These are phyloP conservation scores for Prosapia bicincta DNA, from an alignment of 2,888 invertebrate species.

Conservation along the genomic window DNA sequence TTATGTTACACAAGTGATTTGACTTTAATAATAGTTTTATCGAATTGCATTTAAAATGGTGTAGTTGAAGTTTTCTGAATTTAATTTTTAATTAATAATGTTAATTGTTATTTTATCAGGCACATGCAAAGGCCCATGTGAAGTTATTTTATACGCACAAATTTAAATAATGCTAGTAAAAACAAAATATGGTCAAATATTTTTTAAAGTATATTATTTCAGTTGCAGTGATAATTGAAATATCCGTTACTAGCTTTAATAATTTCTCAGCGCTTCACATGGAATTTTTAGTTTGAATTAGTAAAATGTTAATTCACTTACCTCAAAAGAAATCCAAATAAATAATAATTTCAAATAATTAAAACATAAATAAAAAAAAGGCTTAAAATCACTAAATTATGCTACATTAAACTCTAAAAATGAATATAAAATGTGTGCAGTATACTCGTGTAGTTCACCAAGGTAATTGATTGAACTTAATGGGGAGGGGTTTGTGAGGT, in stretches of 20 bases:
- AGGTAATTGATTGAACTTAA: constrained; percentile 10
- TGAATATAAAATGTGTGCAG: constrained; percentile 20
- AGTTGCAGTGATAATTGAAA: not conserved
- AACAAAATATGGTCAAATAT: not conserved
- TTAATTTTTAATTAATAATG: not conserved
- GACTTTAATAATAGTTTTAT: no score
- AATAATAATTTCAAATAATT: not conserved
- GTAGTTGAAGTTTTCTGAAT: not conserved
- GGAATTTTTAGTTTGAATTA: not conserved
- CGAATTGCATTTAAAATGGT: no score
- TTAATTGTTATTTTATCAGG: not conserved
- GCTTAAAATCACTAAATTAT: not conserved
- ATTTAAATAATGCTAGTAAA: not conserved
- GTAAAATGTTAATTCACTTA: not conserved
- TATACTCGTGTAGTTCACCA: constrained; percentile 21
- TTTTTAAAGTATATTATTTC: not conserved
- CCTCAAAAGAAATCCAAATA: not conserved
- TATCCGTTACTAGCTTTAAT: no score
- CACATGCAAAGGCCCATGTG: not conserved
- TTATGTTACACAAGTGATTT: no score
- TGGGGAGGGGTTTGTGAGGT: not conserved
- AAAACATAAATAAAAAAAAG: not conserved
- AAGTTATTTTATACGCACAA: not conserved
- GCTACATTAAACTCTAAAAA: not conserved
- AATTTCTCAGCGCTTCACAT: no score